Percentiles rank a stretch among this genome's conserved stretches.
phyloP scores from a whole-genome alignment of 2,797 vertebrate genomes.

The Acomys russatus region DNA sequence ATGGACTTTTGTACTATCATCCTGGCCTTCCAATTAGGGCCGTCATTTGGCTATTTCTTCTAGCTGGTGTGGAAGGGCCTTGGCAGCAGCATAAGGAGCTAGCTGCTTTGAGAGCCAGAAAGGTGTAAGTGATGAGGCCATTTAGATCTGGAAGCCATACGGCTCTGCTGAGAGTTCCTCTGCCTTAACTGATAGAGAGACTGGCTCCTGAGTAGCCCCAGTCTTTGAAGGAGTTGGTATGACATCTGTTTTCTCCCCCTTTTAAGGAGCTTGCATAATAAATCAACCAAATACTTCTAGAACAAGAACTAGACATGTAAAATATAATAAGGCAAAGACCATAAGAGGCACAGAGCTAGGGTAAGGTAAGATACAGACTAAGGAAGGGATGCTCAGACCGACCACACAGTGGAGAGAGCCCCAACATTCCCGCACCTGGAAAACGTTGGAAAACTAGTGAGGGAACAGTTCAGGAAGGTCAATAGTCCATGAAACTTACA shows the following conservation, averaged over 20 bases:
- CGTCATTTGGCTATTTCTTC: slow-evolving; percentile 57
- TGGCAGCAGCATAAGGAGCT: background rate
- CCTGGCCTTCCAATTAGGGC: slow-evolving; percentile 19
- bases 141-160: background rate
- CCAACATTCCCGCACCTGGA: background rate
- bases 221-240: background rate
- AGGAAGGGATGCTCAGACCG: background rate
- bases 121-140: slow-evolving; percentile 23
- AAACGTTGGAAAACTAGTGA: background rate
- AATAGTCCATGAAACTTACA: background rate
- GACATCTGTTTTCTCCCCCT: background rate
- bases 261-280: background rate
- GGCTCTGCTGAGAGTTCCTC: background rate
- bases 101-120: slow-evolving; percentile 34
- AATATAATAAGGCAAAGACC: background rate
- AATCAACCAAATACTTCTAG: background rate
- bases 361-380: background rate
- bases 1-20: background rate
- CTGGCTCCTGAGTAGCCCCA: background rate
- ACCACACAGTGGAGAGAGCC: background rate
- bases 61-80: background rate
- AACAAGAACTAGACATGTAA: background rate
- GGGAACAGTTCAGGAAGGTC: background rate
- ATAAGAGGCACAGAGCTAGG: background rate
- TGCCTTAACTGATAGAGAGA: background rate